Base-by-base conservation (phyloP, 2,888 invertebrate genomes). In the Xylocampa areola region DNA sequence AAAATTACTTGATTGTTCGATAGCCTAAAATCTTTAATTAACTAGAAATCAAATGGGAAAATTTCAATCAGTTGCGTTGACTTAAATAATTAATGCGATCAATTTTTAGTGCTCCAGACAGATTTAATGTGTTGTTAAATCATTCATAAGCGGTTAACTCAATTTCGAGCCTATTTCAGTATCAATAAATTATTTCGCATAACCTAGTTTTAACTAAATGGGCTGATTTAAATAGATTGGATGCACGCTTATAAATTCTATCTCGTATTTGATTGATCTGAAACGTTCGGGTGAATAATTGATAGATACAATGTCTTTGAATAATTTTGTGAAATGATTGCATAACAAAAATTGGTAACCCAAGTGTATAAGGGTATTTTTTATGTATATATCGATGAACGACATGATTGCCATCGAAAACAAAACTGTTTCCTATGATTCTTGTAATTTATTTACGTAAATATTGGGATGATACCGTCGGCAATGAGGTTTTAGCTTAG, bases 81-180 rank as follows among this genome's bases (percentile, higher is more conserved):
- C 64, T 65, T 65, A 33, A 68, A 68, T 65, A 49, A 51, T 70
- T 68, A 60, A 69, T 49, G 25, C 23, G 2, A 33, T 39, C 45
- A 57, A 70, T 70, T 59, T 37, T 52, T 44, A 19, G 32, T 35
- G 30, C 29, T 25, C 23, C 16, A n/a, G n/a, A n/a, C n/a, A n/a
- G n/a, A n/a, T n/a, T n/a, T n/a, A n/a, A n/a, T n/a, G n/a, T n/a
- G n/a, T n/a, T n/a, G n/a, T n/a, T n/a, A n/a, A n/a, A n/a, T n/a
- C n/a, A n/a, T n/a, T n/a, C n/a, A n/a, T n/a, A n/a, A n/a, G n/a
- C n/a, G n/a, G n/a, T n/a, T n/a, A n/a, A n/a, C n/a, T n/a, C n/a
- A n/a, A n/a, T n/a, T n/a, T n/a, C n/a, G n/a, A n/a, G n/a, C n/a
- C 36, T 33, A 47, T 54, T 69, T 44, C 4, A 21, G 14, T 11